Evolutionary conservation across 2,113 vertebrate genomes (phyloP), one percentile per base, ranked within the genome.

Genomic region (Lepus timidus): DNA sequence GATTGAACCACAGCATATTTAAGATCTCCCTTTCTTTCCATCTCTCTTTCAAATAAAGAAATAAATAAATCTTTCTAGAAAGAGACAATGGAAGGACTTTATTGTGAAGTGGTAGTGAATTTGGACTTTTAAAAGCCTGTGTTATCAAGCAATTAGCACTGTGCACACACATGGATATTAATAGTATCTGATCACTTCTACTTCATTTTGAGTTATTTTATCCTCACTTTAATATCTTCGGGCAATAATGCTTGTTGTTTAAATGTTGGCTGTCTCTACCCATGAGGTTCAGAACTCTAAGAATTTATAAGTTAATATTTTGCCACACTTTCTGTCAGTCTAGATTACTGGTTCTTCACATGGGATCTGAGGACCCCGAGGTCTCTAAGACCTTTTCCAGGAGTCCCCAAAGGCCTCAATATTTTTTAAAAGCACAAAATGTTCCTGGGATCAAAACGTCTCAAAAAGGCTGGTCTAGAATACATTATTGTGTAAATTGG

Each of bases 361-460:
- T 73, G n/a, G 55, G 19, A 44, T 67, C 76, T 85, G n/a, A 70
- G 25, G 22, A 39, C 27, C 9, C 16, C 33, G 58, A 36, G 67
- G n/a, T 84, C 73, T 85, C 52, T 76, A 79, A 44, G 25, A 55
- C 23, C 14, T 39, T 78, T 39, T 90, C 25, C 44, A 8, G 14
- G 25, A 29, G 20, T 58, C 31, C n/a, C 61, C 2, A 74, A 20
- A 19, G 23, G 22, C 23, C 55, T 87, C n/a, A 16, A 16, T 39
- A 55, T 67, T 73, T 90, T 93, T 76, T 31, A 13, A 92, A 87
- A 89, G 13, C 58, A 31, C 22, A 76, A 88, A 75, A 64, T 65
- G 36, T 20, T 65, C 31, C 75, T 27, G 16, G 44, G 22, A 78
- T 16, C 6, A 76, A 74, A 44, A 90, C 49, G 14, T 27, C 71